These are phyloP conservation scores for Eustalomyia histrio DNA, from an alignment of 2,888 invertebrate species.

Conservation along the genomic window DNA sequence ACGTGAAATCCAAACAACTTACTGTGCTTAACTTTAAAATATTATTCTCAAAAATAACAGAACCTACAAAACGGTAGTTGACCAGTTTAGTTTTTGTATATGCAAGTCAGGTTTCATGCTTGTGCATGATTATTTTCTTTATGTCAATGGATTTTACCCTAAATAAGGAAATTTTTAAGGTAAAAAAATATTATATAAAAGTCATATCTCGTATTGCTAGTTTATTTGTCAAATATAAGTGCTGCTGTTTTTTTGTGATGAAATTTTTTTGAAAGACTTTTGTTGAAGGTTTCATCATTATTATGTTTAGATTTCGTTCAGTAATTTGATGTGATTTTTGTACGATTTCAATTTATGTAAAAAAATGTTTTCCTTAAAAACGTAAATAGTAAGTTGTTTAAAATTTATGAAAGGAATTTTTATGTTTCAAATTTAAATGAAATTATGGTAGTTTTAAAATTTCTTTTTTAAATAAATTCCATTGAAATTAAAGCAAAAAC, in stretches of 20 bases:
- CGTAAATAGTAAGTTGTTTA: too few relatives aligned
- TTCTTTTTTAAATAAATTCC: too few relatives aligned
- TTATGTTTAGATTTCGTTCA: constrained; percentile 17
- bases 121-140: constrained; percentile 63
- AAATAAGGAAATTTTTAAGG: background rate
- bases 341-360: constrained; percentile 7
- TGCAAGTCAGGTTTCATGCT: constrained; percentile 65
- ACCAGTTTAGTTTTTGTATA: background rate
- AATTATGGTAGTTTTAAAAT: too few relatives aligned
- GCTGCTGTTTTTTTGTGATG: constrained; percentile 27
- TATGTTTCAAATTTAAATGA: too few relatives aligned
- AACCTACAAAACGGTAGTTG: background rate
- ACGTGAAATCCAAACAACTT: too few relatives aligned
- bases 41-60: background rate
- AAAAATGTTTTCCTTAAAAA: background rate
- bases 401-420: too few relatives aligned
- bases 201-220: constrained; percentile 41
- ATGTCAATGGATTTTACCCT: constrained; percentile 26
- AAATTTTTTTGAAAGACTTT: constrained; percentile 8
- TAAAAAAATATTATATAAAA: constrained; percentile 11
- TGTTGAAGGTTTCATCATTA: constrained; percentile 25
- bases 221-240: constrained; percentile 50
- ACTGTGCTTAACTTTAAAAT: background rate
- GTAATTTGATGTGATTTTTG: constrained; percentile 30
- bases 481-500: too few relatives aligned